Evolutionary conservation across 1,140 invertebrate genomes (phyloP), one percentile per base, ranked within the genome.

Genomic region (Drosophila subobscura): DNA sequence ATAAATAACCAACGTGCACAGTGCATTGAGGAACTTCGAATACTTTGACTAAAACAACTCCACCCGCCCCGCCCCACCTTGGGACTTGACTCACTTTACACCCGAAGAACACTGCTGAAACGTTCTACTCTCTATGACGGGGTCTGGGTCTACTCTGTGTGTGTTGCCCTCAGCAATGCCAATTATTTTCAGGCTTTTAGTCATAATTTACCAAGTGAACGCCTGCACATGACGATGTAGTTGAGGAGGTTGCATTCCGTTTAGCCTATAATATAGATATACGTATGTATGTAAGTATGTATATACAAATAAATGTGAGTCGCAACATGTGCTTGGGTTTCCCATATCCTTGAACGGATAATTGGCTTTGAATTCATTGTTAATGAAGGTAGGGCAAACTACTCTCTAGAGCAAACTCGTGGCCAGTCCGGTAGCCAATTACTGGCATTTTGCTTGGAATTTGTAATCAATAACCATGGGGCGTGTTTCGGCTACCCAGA

Each of bases 131-230:
- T 57, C 16, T 20, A 20, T 20, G 16, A 20, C 16, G 0, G 16
- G 16, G 0, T 20, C 16, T 20, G 16, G 16, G 16, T 33, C 33
- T 10, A 20, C 40, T 33, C 46, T 57, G 22, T 40, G 37, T 33
- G 47, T 25, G 16, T 50, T 72, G 67, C 23, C 63, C 33, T 40
- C 5, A 50, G 54, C 67, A 72, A 79, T 74, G 71, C 71, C 79
- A 83, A 83, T 83, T 84, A 84, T 71, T 72, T 83, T 76, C 57
- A 83, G 72, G 33, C 47, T 72, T 73, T 80, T 51, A 51, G 79
- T 76, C 46, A 77, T 77, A 77, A 79, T 79, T 79, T 61, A 76
- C 25, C 59, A 80, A 76, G 77, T 76, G 77, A 80, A 79, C 66
- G 60, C 49, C 60, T 72, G 77, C 77, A 79, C 66, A 80, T 80